Evolutionary conservation across 2,797 vertebrate species (phyloP).

Genomic region (Sebastes wilsoni): DNA sequence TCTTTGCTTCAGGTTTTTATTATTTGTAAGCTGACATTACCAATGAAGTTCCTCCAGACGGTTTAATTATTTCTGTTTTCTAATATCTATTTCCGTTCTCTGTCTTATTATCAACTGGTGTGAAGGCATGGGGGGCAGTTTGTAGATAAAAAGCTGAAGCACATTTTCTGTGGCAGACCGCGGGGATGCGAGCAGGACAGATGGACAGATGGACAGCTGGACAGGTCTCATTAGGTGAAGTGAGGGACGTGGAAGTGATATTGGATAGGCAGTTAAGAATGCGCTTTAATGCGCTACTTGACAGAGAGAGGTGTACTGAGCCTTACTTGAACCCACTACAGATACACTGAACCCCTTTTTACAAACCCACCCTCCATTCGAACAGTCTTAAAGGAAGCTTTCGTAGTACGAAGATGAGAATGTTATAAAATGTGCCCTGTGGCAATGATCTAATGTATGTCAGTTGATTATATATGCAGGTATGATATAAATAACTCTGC

Average conservation of each 20-base stretch:
- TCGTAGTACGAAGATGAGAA: conserved; percentile 34
- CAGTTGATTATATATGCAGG: conserved; percentile 55
- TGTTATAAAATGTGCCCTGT: conserved; percentile 58
- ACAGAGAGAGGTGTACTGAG: conserved; percentile 44
- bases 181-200: conserved; percentile 31
- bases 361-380: conserved; percentile 43
- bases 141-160: conserved; percentile 59
- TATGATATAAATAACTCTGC: conserved; percentile 33
- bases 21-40: conserved; percentile 48
- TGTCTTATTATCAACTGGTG: conserved; percentile 21
- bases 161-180: conserved; percentile 40
- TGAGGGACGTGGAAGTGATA: conserved; percentile 51
- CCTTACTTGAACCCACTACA: conserved; percentile 68
- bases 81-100: conserved; percentile 46
- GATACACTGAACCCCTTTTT: conserved; percentile 44
- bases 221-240: conserved; percentile 45
- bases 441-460: conserved; percentile 72
- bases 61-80: conserved; percentile 56
- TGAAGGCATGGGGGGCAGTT: conserved; percentile 53
- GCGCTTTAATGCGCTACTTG: conserved; percentile 24
- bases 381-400: conserved; percentile 39
- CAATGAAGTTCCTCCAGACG: conserved; percentile 44
- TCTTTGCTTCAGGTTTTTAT: conserved; percentile 57
- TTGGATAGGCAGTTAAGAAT: conserved; percentile 38
- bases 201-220: conserved; percentile 42